Base-by-base conservation (phyloP, 2,888 invertebrate species). In the Lepas anatifera region DNA sequence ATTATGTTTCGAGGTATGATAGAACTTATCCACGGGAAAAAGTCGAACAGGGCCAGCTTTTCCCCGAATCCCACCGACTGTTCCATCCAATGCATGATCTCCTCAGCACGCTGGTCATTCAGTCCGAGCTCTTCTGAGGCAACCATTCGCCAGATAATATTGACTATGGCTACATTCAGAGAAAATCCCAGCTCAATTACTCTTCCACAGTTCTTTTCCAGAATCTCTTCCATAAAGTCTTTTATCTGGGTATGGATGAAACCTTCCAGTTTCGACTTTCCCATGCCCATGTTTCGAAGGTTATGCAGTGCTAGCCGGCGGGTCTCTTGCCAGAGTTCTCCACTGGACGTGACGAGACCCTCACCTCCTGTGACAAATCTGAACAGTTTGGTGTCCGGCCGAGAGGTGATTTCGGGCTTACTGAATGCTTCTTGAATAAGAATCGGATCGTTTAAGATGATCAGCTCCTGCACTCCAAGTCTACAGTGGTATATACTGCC, bases 121-220 rank as follows among this genome's bases (percentile, higher is more conserved):
- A 41, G 13, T 25, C 29, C n/a, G 18, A 46, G 13, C 27, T 43
- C 37, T 63, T 70, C 67, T 22, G 63, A 22, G 22, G 41, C 25
- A 16, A 69, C 58, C 7, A 52, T 35, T 10, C 46, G 35, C 70
- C 70, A 70, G 35, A 70, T 41, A 29, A 68, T 58, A 63, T 70
- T 70, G 10, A 63, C 48, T 3, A 69, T 52, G 22, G 70, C 52
- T 0, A 70, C 27, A 27, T 63, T 29, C 16, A 70, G 41, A 11
- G 46, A 39, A 2, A 18, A n/a, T 11, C 64, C 68, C 4, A 70
- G 37, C 4, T n/a, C 22, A 3, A 63, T 22, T 8, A 41, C 43
- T 10, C 22, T 10, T 13, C 58, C 52, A 3, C 63, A 10, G n/a
- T 29, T n/a, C 1, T 27, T 3, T 6, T 6, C 43, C 35, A 27